Conservation (phyloP, 2,888 invertebrate species). For the Panopea generosa region DNA sequence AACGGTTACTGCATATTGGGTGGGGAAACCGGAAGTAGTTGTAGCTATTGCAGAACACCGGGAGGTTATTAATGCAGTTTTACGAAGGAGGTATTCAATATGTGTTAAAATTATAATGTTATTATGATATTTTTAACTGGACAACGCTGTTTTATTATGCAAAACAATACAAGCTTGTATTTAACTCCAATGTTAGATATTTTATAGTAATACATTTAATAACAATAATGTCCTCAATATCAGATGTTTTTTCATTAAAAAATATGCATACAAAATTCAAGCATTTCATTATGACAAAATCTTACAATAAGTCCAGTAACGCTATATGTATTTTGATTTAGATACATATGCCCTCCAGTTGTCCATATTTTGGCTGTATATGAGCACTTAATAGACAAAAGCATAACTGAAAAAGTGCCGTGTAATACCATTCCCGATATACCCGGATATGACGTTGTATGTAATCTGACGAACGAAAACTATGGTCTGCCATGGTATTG, state of each 20-base stretch:
- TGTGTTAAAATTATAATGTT: too few species aligned
- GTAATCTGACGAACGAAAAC: constrained; percentile 14
- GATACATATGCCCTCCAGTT: constrained; percentile 14
- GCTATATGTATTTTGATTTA: too few species aligned
- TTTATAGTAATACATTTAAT: too few species aligned
- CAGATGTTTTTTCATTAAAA: too few species aligned
- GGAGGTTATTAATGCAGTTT: background rate
- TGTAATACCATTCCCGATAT: constrained; percentile 10
- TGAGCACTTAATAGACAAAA: background rate
- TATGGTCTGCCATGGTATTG: constrained; percentile 19
- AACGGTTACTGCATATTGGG: constrained; percentile 9
- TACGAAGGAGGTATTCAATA: constrained; percentile 4
- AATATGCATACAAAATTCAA: too few species aligned
- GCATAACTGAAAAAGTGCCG: background rate
- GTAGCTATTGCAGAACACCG: background rate
- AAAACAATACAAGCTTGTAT: too few species aligned
- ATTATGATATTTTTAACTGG: too few species aligned
- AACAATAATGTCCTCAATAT: too few species aligned
- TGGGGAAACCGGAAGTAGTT: background rate
- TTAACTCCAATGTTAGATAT: too few species aligned
- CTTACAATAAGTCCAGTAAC: too few species aligned
- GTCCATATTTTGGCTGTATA: background rate
- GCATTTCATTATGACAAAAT: too few species aligned
- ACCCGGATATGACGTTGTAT: constrained; percentile 1
- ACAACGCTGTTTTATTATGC: too few species aligned